These are phyloP conservation scores for Cairina moschata DNA, from an alignment of 2,113 vertebrate genomes.

Conservation along the genomic window DNA sequence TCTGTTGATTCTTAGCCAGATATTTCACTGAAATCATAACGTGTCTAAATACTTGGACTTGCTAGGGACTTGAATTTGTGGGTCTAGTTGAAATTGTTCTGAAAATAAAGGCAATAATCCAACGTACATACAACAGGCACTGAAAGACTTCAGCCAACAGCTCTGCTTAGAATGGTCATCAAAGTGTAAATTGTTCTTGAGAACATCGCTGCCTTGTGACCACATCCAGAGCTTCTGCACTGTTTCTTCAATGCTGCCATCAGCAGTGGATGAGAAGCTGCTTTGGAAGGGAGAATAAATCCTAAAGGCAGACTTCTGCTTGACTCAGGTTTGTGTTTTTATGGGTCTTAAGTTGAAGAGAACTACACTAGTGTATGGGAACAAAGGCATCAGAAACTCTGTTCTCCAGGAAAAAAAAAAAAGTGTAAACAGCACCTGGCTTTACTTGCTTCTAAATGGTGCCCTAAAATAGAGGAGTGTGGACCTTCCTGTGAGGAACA, in stretches of 20 bases:
- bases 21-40: background rate
- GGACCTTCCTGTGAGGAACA: background rate
- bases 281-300: background rate
- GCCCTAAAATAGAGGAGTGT: background rate
- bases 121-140: background rate
- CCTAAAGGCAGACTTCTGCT: background rate
- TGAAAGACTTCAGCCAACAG: background rate
- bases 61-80: background rate
- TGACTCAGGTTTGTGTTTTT: background rate
- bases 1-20: background rate
- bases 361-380: fast-evolving
- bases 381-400: background rate
- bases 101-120: background rate
- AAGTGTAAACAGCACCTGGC: background rate
- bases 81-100: background rate
- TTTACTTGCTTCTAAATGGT: background rate
- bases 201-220: background rate
- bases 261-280: background rate
- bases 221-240: background rate
- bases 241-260: fast-evolving
- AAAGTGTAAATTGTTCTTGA: background rate
- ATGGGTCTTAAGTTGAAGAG: background rate
- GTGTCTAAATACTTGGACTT: background rate
- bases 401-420: background rate
- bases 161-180: background rate